Evolutionary conservation across 2,113 vertebrate genomes (phyloP).

Genomic region (Parus major): DNA sequence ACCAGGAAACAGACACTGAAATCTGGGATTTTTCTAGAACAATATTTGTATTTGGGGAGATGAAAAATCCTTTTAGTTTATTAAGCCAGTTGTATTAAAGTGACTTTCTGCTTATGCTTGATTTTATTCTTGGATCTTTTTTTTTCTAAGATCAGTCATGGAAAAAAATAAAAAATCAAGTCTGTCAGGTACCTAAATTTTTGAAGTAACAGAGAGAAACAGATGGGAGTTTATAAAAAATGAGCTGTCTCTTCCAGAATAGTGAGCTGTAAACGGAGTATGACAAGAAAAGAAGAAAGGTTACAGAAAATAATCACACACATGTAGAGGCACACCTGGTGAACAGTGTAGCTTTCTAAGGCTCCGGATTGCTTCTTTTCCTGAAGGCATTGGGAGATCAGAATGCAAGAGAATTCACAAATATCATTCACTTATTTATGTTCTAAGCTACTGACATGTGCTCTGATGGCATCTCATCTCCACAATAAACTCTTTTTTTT

Average conservation of each 20-base stretch:
- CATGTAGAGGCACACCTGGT: neutral
- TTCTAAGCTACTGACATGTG: neutral
- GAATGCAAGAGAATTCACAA: neutral
- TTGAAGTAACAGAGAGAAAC: neutral
- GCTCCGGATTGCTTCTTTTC: neutral
- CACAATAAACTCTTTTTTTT: rapidly evolving
- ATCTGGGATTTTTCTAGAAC: neutral
- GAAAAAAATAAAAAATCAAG: neutral
- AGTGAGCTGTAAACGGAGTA: neutral
- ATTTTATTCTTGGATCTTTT: neutral
- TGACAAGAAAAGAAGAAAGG: neutral
- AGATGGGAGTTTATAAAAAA: neutral
- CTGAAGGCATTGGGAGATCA: neutral
- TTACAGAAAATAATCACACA: neutral
- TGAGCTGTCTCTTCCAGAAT: neutral
- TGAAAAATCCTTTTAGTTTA: neutral
- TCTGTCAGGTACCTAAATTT: neutral
- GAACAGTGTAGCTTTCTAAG: neutral
- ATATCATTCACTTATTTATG: neutral
- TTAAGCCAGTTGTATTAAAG: neutral
- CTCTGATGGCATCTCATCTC: neutral
- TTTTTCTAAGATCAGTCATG: neutral
- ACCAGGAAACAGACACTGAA: neutral
- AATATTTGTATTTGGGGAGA: neutral
- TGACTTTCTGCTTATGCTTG: neutral